Base-by-base conservation (phyloP, 2,888 invertebrate species). In the Troilus luridus region DNA sequence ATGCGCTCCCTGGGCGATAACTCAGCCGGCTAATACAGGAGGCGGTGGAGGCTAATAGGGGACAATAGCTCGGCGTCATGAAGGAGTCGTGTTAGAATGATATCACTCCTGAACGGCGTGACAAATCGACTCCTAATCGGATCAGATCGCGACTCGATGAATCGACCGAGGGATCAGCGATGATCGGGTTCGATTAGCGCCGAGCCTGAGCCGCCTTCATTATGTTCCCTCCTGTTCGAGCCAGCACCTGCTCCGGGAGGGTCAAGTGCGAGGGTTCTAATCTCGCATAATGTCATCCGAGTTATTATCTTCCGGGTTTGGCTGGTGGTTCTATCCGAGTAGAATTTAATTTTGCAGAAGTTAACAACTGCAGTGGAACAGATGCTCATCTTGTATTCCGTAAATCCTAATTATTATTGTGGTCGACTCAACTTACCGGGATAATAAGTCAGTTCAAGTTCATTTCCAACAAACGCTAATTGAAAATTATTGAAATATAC, bases 71-170 rank as follows among this genome's bases (percentile, higher is more conserved):
- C 67, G 19, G 67, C 67, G 2, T 41, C 41, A 41, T 41, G 41
- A 72, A 2, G 27, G 7, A 24, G 27, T 8, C 17, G 21, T 85
- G 19, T 54, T 56, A 10, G 81, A 56, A 85, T 21, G 17, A 21
- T 41, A 10, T 0, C 41, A 11, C 56, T 56, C 41, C 56, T 56
- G n/a, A 85, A 85, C 54, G 81, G 19, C 21, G 2, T 85, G 81
- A 85, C 81, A 21, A 85, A 85, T 85, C 56, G 54, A 85, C 81
- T 56, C 3, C 54, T 85, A 85, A 85, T 41, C 41, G 81, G 81
- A 85, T 85, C 56, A 85, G 81, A 7, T 67, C 19, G 11, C 17
- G 77, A 11, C 27, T 14, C 77, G 72, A 24, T 24, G 72, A 17
- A 41, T 77, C 41, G 27, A 54, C 10, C 21, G 62, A 9, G 21